These are phyloP conservation scores for Danio choprae DNA, from an alignment of 2,797 vertebrate genomes.

Conservation along the genomic window DNA sequence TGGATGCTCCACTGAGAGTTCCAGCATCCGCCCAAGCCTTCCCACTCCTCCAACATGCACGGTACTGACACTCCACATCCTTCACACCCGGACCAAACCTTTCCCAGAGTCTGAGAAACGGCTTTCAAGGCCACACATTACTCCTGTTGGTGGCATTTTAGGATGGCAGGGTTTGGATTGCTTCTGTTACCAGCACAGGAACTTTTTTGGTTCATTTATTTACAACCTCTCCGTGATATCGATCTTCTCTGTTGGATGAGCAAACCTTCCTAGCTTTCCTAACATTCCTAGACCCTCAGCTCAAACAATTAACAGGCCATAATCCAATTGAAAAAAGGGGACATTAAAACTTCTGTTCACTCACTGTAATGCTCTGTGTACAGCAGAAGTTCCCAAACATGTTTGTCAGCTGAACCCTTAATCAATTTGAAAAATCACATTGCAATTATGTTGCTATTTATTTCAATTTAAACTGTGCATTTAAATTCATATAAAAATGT, in stretches of 20 bases:
- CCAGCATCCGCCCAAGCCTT: conserved; percentile 66
- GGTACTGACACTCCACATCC: conserved; percentile 66
- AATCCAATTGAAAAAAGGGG: conserved; percentile 55
- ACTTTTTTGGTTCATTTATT: conserved; percentile 68
- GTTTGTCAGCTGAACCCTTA: not conserved
- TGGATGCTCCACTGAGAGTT: conserved; percentile 75
- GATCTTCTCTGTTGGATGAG: conserved; percentile 64
- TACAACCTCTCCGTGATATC: conserved; percentile 64
- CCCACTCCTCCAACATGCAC: conserved; percentile 55
- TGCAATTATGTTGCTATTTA: not conserved
- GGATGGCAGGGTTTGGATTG: conserved; percentile 67
- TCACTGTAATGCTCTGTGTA: not conserved
- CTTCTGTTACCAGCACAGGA: conserved; percentile 68
- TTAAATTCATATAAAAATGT: not conserved
- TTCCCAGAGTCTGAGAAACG: conserved; percentile 52
- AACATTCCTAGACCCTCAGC: conserved; percentile 62
- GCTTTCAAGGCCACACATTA: conserved; percentile 54
- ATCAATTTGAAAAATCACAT: not conserved
- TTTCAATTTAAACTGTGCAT: not conserved
- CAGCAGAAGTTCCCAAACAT: not conserved
- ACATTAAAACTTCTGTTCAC: conserved; percentile 59
- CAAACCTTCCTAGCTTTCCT: conserved; percentile 56
- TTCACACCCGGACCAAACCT: conserved; percentile 70
- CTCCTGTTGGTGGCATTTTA: conserved; percentile 47
- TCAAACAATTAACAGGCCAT: conserved; percentile 71